Base-by-base conservation (phyloP, 2,113 vertebrate species). In the Erpornis zantholeuca region DNA sequence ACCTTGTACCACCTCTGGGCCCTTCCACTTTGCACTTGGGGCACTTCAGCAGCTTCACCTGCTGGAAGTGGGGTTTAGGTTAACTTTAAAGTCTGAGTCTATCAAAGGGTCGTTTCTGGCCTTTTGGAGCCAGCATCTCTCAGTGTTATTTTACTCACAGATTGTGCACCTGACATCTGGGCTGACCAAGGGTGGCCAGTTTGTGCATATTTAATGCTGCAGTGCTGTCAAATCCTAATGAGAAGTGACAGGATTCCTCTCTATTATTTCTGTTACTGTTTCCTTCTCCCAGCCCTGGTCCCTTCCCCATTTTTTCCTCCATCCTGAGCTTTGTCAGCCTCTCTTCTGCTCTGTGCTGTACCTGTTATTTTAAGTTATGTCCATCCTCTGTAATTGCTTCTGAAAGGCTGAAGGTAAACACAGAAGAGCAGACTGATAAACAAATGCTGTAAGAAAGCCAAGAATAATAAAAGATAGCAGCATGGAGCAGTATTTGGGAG, bases 391-490 rank as follows among this genome's bases (percentile, higher is more conserved):
- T 94, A 96, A 96, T 94, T 93, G 60, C 79, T 95, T 96, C 82
- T 95, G 93, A 96, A 96, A 95, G 88, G 76, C 64, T 92, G 85
- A 94, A 90, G 90, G 96, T 97, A 96, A 97, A 95, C 93, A 94
- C 63, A 71, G 85, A 77, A 92, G 45, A 90, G 79, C 75, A 93
- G 60, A 17, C 92, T 93, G 90, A 94, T 95, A 96, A 96, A 96
- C 88, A 96, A 90, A 82, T 90, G 56, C 72, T 96, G 72, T 66
- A 88, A 84, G 76, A 88, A 93, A 96, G 90, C 88, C 88, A 96
- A 94, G 72, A 78, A 92, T 52, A 96, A 97, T 93, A 94, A 92
- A 90, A 96, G 49, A 77, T 60, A 96, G 82, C 88, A 90, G 90
- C 56, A 75, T 53, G 76, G 60, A 97, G 82, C 79, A 96, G 57